These are phyloP conservation scores for Agapornis roseicollis DNA, from an alignment of 2,113 vertebrate species.

Conservation along the genomic window DNA sequence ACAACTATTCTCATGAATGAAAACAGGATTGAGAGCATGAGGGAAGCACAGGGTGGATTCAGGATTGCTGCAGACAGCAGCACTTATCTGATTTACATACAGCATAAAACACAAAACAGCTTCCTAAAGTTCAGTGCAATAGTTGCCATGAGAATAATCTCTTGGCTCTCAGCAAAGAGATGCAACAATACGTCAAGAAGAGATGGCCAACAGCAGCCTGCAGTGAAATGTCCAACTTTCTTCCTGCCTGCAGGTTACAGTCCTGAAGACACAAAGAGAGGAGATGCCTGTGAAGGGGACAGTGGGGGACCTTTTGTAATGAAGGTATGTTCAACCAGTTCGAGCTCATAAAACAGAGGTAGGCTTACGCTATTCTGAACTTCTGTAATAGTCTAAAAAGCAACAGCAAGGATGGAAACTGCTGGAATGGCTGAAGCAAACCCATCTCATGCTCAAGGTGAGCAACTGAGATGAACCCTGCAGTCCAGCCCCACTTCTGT, in stretches of 20 bases:
- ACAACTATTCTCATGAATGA: not conserved
- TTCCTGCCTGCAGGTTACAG: conserved; percentile 78
- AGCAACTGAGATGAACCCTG: not conserved
- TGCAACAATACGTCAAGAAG: not conserved
- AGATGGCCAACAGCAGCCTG: not conserved
- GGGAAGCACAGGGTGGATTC: not conserved
- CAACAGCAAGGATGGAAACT: not conserved
- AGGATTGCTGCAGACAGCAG: not conserved
- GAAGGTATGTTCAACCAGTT: conserved; percentile 81
- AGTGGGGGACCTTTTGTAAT: conserved; percentile 96
- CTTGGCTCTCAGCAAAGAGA: not conserved
- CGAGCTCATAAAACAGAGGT: fast-evolving
- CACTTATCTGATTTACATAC: not conserved
- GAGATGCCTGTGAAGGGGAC: conserved; percentile 96
- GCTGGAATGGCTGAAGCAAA: not conserved
- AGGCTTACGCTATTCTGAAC: not conserved
- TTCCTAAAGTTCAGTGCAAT: not conserved
- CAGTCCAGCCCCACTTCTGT: not conserved
- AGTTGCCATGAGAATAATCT: not conserved
- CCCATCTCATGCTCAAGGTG: not conserved
- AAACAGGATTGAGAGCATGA: not conserved
- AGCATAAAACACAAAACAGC: not conserved
- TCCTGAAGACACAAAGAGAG: conserved; percentile 68
- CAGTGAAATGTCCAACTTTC: not conserved
- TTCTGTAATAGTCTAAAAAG: not conserved